Conservation (phyloP, 2,797 vertebrate genomes). For the Gambelia wislizenii region DNA sequence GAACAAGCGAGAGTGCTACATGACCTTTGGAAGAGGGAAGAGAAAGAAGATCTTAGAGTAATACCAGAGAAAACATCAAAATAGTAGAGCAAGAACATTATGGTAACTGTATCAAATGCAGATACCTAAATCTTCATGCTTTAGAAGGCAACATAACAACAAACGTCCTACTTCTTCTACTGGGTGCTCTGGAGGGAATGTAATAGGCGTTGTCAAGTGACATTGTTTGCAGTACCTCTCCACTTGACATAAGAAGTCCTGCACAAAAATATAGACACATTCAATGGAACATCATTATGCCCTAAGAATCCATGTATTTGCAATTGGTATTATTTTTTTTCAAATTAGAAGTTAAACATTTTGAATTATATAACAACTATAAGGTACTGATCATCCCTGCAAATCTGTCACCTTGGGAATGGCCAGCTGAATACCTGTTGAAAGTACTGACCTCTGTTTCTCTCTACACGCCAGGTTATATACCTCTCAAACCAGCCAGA, state of each 20-base stretch:
- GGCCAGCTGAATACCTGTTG: neutral
- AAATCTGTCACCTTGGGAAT: neutral
- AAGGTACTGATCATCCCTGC: neutral
- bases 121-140: conserved; percentile 97
- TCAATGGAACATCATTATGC: conserved; percentile 21
- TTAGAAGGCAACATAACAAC: conserved; percentile 95
- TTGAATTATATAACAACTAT: neutral
- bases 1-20: conserved; percentile 92
- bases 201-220: conserved; percentile 96
- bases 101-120: conserved; percentile 4
- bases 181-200: conserved; percentile 95
- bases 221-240: conserved; percentile 97
- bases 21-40: conserved; percentile 83
- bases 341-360: neutral
- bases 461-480: neutral
- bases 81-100: neutral
- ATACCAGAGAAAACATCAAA: neutral
- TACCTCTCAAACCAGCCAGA: neutral
- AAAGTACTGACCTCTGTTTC: neutral
- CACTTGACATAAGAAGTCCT: conserved; percentile 99
- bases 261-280: conserved; percentile 50
- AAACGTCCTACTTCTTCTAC: conserved; percentile 98
- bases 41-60: neutral
- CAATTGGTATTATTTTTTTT: neutral
- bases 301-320: neutral